Conservation (phyloP, 1,140 invertebrate species). For the Bombus affinis region DNA sequence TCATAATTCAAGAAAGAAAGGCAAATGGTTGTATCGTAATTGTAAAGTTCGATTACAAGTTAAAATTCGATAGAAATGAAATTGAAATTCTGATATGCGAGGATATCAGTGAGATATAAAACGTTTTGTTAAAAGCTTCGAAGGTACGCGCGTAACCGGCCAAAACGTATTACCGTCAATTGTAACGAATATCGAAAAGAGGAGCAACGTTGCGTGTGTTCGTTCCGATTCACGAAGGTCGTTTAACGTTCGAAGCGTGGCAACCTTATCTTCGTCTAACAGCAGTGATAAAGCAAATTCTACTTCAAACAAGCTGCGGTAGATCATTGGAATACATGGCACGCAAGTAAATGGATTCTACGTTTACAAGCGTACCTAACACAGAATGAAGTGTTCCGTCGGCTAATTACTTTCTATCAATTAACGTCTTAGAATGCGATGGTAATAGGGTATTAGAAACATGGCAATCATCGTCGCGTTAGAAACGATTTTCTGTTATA, state of each 20-base stretch:
- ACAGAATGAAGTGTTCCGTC: not conserved
- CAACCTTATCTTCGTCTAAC: not conserved
- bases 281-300: not conserved
- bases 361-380: not conserved
- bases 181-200: not conserved
- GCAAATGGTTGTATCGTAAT: too few species aligned
- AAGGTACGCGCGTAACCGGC: not conserved
- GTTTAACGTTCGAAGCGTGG: not conserved
- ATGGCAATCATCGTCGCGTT: not conserved
- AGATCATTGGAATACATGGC: not conserved
- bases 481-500: not conserved
- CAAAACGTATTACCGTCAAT: not conserved
- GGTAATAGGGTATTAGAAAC: too few species aligned
- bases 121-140: not conserved
- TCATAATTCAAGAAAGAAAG: too few species aligned
- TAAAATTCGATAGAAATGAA: too few species aligned
- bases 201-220: too few species aligned
- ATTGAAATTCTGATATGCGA: too few species aligned
- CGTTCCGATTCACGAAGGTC: not conserved
- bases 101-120: too few species aligned
- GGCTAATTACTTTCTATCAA: not conserved
- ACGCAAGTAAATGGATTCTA: not conserved
- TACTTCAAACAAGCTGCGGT: not conserved
- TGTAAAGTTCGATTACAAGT: too few species aligned
- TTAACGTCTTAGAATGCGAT: not conserved